Evolutionary conservation across 2,888 invertebrate genomes (phyloP).

Genomic region (Petrolisthes cinctipes): DNA sequence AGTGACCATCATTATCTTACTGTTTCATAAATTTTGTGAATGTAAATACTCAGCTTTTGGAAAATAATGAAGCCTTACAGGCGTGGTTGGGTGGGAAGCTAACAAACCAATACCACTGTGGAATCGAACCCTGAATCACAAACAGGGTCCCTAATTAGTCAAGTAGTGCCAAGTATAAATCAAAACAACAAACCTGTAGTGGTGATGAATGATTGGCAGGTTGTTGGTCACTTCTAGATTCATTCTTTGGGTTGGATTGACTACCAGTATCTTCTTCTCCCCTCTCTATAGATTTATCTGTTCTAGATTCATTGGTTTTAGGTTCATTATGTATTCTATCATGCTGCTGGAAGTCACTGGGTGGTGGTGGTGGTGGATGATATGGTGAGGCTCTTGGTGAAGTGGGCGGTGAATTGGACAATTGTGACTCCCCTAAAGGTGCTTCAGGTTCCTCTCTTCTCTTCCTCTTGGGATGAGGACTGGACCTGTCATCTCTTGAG

Average conservation of each 20-base stretch:
- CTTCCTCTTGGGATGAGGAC: constrained; percentile 49
- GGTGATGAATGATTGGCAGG: constrained; percentile 31
- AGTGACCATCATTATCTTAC: neutral
- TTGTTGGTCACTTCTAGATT: constrained; percentile 30
- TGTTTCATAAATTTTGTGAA: too few relatives aligned
- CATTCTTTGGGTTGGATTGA: constrained; percentile 19
- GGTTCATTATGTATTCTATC: constrained; percentile 40
- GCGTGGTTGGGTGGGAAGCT: too few relatives aligned
- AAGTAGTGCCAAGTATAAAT: neutral
- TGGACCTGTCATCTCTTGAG: constrained; percentile 39
- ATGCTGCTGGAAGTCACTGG: constrained; percentile 33
- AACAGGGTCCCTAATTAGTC: neutral
- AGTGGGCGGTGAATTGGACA: constrained; percentile 21
- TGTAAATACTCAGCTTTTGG: too few relatives aligned
- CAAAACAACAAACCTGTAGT: constrained; percentile 23
- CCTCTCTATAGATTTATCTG: constrained; percentile 38
- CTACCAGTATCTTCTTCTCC: constrained; percentile 23
- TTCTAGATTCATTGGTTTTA: constrained; percentile 38
- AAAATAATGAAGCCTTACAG: too few relatives aligned
- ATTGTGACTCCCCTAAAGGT: constrained; percentile 15
- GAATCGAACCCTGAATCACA: neutral
- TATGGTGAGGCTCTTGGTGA: constrained; percentile 46
- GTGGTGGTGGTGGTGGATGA: constrained; percentile 19
- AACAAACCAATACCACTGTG: neutral
- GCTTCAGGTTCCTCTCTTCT: constrained; percentile 44